Evolutionary conservation across 2,888 invertebrate species (phyloP).

Genomic region (Drosophila yooni): DNA sequence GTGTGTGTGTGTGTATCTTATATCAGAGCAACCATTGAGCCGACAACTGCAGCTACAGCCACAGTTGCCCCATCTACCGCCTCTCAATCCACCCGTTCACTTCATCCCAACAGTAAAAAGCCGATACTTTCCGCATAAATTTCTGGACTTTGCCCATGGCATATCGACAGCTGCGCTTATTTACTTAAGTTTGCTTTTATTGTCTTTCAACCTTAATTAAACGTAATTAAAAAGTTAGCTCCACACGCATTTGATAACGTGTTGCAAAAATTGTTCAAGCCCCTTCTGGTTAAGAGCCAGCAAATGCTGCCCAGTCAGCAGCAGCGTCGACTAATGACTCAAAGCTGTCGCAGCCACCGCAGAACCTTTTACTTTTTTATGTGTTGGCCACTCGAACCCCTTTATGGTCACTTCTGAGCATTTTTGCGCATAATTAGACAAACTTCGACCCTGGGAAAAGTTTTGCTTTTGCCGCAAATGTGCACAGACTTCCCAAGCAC

Average conservation of each 20-base stretch:
- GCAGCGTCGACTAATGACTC: slow-evolving; percentile 35
- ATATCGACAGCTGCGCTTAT: slow-evolving; percentile 60
- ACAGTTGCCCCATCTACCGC: not conserved
- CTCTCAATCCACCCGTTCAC: slow-evolving; percentile 13
- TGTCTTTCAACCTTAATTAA: slow-evolving; percentile 63
- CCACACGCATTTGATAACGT: slow-evolving; percentile 68
- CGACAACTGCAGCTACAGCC: slow-evolving; percentile 46
- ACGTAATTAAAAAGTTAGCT: slow-evolving; percentile 75
- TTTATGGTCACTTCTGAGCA: slow-evolving; percentile 72
- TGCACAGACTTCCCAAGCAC: slow-evolving; percentile 38
- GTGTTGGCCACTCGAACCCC: slow-evolving; percentile 51
- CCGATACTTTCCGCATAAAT: slow-evolving; percentile 35
- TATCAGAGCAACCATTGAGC: slow-evolving; percentile 22
- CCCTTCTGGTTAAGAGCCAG: not conserved
- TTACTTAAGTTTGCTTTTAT: slow-evolving; percentile 46
- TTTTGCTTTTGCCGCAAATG: slow-evolving; percentile 65
- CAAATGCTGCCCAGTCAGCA: slow-evolving; percentile 31
- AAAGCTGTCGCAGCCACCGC: slow-evolving; percentile 54
- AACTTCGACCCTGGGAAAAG: slow-evolving; percentile 58
- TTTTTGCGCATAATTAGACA: slow-evolving; percentile 77
- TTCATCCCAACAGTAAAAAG: slow-evolving; percentile 29
- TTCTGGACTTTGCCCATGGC: slow-evolving; percentile 40
- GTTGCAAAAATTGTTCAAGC: slow-evolving; percentile 24
- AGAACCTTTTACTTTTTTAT: slow-evolving; percentile 66
- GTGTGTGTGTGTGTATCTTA: slow-evolving; percentile 15